Percentiles rank a stretch among this genome's conserved stretches.
Evolutionary conservation across 2,888 invertebrate genomes (phyloP).

Genomic region (Chorisops tibialis): DNA sequence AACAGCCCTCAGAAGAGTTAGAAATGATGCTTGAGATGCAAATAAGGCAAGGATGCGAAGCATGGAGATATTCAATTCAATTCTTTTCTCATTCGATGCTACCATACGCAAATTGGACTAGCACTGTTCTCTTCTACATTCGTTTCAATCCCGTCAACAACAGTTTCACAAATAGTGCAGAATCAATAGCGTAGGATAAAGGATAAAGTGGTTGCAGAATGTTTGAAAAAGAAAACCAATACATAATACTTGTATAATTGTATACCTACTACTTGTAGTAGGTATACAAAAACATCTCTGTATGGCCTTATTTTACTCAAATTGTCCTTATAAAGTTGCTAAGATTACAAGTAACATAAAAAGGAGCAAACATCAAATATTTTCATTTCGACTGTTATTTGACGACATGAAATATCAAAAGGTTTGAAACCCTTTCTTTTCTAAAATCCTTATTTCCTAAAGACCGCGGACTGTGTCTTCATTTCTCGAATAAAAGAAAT

Average conservation of each 20-base stretch:
- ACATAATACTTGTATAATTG: too few relatives aligned
- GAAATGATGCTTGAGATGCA: constrained; percentile 6
- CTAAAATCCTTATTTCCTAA: background rate
- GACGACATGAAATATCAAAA: background rate
- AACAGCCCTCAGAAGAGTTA: background rate
- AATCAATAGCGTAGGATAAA: too few relatives aligned
- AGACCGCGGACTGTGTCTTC: background rate
- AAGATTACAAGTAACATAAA: background rate
- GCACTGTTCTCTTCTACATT: background rate
- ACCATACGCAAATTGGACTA: constrained; percentile 3
- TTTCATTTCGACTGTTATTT: constrained; percentile 18
- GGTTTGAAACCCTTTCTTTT: background rate
- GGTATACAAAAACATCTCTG: too few relatives aligned
- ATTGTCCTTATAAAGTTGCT: background rate
- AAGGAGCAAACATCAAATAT: background rate
- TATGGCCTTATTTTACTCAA: background rate
- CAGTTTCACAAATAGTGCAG: too few relatives aligned
- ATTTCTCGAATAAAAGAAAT: background rate
- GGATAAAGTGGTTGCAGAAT: too few relatives aligned
- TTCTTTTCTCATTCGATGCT: background rate
- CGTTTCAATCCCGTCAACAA: too few relatives aligned
- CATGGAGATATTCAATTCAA: background rate
- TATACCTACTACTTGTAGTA: too few relatives aligned
- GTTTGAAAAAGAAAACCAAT: too few relatives aligned
- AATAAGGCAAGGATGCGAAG: constrained; percentile 4